phyloP scores from a whole-genome alignment of 2,797 vertebrate genomes.

The Sphenopsis melanotis region DNA sequence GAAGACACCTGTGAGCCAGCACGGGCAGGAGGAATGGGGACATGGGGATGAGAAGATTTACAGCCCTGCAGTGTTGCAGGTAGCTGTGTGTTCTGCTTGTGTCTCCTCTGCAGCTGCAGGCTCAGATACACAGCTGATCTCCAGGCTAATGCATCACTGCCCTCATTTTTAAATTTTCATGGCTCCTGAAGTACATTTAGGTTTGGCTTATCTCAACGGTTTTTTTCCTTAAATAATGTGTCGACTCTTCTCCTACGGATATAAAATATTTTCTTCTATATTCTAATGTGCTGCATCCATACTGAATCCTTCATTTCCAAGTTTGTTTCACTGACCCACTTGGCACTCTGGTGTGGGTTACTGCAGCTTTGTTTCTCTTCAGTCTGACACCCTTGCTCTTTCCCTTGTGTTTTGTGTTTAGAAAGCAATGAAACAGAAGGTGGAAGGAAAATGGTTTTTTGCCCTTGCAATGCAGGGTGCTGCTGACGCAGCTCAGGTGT shows the following conservation, averaged over 20 bases:
- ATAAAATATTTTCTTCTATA: neutral
- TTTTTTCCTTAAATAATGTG: neutral
- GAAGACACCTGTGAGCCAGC: neutral
- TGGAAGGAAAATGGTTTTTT: neutral
- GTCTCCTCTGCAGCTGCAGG: neutral
- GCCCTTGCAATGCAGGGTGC: neutral
- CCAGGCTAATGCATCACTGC: neutral
- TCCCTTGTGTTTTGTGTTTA: neutral
- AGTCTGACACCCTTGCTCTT: neutral
- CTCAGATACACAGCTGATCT: neutral
- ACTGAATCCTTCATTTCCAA: neutral
- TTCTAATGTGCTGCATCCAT: accelerated
- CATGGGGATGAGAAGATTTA: accelerated
- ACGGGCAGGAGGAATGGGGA: neutral
- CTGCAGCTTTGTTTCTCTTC: neutral
- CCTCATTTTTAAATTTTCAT: neutral
- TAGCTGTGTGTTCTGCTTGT: accelerated
- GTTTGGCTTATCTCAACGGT: neutral
- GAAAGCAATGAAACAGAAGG: neutral
- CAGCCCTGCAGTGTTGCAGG: neutral
- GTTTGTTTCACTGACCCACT: neutral
- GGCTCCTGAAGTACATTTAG: neutral
- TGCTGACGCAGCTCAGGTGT: neutral
- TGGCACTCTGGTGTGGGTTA: neutral
- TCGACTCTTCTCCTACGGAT: neutral